Evolutionary conservation across 2,797 vertebrate species (phyloP).

Genomic region (Ciconia nigra): DNA sequence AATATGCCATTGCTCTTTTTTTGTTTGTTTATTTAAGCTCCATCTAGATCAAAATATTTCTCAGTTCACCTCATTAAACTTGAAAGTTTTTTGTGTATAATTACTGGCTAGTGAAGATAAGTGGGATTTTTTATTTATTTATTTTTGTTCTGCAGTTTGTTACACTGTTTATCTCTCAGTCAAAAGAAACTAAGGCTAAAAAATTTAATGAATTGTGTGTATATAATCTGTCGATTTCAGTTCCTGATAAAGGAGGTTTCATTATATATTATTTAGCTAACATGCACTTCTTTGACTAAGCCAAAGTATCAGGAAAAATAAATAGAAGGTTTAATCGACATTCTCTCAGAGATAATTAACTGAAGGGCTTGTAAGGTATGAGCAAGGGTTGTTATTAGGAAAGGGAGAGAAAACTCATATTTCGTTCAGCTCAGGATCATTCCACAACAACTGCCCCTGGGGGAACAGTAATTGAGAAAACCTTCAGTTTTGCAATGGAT

Average conservation of each 20-base stretch:
- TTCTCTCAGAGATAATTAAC: background rate
- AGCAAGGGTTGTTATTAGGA: background rate
- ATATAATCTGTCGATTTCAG: background rate
- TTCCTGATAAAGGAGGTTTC: background rate
- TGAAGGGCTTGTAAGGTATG: background rate
- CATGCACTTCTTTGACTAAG: background rate
- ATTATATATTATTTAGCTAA: background rate
- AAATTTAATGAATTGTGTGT: background rate
- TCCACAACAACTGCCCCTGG: background rate
- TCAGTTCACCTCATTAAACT: background rate
- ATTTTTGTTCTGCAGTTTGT: background rate
- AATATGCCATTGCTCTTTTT: background rate
- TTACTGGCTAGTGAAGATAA: conserved; percentile 33
- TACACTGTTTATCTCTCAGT: conserved; percentile 16
- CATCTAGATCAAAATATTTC: background rate
- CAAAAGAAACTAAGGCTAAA: background rate
- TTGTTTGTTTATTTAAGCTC: background rate
- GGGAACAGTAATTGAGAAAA: background rate
- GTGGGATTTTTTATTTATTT: background rate
- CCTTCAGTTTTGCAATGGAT: background rate
- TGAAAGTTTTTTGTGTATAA: background rate
- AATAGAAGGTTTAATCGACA: background rate
- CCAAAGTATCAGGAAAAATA: background rate
- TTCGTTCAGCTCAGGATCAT: background rate
- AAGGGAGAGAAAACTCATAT: background rate